A percentile compares a stretch with the other conserved stretches of the same genome.
These are phyloP conservation scores for Heliconius aoede DNA, from an alignment of 2,888 invertebrate genomes.

Conservation along the genomic window DNA sequence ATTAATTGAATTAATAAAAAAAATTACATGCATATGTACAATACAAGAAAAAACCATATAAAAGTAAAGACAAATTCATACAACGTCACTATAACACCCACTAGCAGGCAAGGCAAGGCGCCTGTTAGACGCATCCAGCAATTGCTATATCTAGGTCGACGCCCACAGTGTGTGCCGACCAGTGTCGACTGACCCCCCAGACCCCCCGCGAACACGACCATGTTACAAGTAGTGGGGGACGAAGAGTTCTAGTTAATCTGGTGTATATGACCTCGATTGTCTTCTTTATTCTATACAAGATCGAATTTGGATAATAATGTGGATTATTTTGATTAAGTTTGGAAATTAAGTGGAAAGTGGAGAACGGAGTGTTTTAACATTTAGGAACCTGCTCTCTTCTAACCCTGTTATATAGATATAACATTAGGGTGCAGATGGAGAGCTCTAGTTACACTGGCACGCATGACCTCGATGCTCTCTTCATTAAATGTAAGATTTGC, in stretches of 20 bases:
- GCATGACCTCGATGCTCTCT: conserved; percentile 37
- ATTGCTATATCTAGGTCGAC: conserved; percentile 81
- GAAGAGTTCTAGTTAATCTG: conserved; percentile 39
- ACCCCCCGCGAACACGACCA: conserved; percentile 38
- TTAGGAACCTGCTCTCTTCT: no score
- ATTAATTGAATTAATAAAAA: neutral
- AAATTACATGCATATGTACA: neutral
- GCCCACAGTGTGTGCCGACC: conserved; percentile 68
- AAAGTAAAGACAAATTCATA: neutral
- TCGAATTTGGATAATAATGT: neutral
- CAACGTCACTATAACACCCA: conserved; percentile 64
- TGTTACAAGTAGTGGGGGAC: conserved; percentile 22
- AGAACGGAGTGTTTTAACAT: neutral
- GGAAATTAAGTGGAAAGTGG: neutral
- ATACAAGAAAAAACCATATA: neutral
- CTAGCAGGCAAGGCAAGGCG: conserved; percentile 61
- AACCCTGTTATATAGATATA: neutral
- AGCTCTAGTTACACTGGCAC: conserved; percentile 41
- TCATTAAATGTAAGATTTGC: conserved; percentile 26
- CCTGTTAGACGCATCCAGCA: conserved; percentile 77
- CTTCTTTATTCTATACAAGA: conserved; percentile 31
- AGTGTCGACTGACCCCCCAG: conserved; percentile 55
- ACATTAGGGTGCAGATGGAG: neutral
- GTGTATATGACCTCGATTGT: conserved; percentile 38
- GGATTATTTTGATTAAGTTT: neutral